A percentile compares a stretch with the other conserved stretches of the same genome.
Evolutionary conservation across 2,113 vertebrate genomes (phyloP).

Genomic region (Cochlearius cochlearius): DNA sequence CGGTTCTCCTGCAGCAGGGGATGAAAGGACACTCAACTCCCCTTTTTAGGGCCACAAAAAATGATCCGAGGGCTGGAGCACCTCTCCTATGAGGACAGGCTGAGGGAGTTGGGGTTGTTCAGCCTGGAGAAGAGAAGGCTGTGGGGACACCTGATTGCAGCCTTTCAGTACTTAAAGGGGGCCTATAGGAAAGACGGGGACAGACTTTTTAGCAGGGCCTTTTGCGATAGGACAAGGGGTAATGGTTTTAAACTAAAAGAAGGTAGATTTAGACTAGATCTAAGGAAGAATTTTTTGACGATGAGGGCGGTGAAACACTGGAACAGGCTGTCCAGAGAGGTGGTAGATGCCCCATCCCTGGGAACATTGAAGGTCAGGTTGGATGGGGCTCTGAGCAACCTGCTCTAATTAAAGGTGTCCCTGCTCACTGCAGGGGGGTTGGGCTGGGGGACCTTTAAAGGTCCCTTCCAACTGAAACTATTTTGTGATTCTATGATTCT

Average conservation of each 20-base stretch:
- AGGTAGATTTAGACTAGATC: not conserved
- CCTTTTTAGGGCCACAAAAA: not conserved
- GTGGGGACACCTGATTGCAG: accelerated
- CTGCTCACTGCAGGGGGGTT: not conserved
- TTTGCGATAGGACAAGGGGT: accelerated
- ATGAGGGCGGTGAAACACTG: not conserved
- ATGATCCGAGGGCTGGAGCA: not conserved
- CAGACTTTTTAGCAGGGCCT: not conserved
- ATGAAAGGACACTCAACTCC: not conserved
- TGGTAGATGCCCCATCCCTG: not conserved
- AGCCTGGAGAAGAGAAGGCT: not conserved
- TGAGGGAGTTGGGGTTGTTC: not conserved
- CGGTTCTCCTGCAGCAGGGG: not conserved
- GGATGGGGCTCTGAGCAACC: not conserved
- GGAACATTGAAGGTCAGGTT: not conserved
- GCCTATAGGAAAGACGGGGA: not conserved
- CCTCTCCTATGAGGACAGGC: not conserved
- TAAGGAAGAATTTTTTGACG: not conserved
- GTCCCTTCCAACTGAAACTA: not conserved
- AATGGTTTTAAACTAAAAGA: not conserved
- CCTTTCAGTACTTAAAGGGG: not conserved
- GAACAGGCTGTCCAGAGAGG: not conserved
- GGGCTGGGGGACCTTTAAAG: not conserved
- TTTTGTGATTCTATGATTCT: not conserved
- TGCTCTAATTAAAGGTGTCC: not conserved